Percentiles rank a stretch among this genome's conserved stretches.
Conservation (phyloP, 1,140 invertebrate genomes). For the Harlomillsia oculata region DNA sequence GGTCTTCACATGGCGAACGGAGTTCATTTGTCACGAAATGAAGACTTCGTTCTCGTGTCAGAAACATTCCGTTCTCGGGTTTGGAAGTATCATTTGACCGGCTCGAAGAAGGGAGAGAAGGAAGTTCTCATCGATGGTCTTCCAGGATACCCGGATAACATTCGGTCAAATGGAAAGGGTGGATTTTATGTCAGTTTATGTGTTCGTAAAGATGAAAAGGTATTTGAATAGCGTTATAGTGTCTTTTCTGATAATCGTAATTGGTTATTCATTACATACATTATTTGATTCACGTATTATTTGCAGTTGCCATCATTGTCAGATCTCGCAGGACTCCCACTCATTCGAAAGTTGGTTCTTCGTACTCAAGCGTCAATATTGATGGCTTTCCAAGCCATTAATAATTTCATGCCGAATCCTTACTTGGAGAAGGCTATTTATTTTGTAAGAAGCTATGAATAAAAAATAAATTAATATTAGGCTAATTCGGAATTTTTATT, state of each 20-base stretch:
- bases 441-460: not conserved
- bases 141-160: conserved; percentile 46
- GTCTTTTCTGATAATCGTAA: not conserved
- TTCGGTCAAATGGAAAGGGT: conserved; percentile 40
- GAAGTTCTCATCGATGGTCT: conserved; percentile 42
- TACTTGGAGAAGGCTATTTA: not conserved
- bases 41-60: conserved; percentile 40
- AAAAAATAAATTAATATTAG: not conserved
- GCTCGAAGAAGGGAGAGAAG: conserved; percentile 39
- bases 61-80: conserved; percentile 41
- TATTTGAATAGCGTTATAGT: not conserved
- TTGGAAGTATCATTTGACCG: conserved; percentile 42
- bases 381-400: not conserved
- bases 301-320: no score
- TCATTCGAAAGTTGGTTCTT: conserved; percentile 1
- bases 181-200: conserved; percentile 44
- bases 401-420: not conserved
- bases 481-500: not conserved
- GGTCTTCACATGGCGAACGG: conserved; percentile 45
- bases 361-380: not conserved
- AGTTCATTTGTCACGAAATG: conserved; percentile 42
- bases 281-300: not conserved
- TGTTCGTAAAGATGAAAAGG: not conserved
- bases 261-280: not conserved
- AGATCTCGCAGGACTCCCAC: no score